Evolutionary conservation across 2,797 vertebrate genomes (phyloP).

Genomic region (Uromys caudimaculatus): DNA sequence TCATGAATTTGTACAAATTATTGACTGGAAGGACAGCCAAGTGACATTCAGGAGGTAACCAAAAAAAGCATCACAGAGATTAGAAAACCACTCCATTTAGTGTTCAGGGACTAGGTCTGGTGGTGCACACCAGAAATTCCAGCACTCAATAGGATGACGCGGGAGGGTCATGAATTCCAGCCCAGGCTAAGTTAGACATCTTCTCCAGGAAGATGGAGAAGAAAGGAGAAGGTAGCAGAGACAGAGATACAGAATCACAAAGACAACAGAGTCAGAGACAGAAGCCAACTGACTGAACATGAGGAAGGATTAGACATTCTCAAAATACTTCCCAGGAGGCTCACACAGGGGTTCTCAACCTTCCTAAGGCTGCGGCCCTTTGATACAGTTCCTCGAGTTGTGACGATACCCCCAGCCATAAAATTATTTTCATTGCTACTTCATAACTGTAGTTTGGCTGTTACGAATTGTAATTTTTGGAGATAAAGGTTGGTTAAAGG

Average conservation of each 20-base stretch:
- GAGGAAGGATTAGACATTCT: not conserved
- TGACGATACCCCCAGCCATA: not conserved
- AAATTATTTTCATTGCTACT: not conserved
- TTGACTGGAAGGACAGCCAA: not conserved
- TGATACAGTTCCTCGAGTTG: not conserved
- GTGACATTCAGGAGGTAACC: not conserved
- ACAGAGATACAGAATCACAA: not conserved
- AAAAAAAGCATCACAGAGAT: not conserved
- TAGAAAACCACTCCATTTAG: not conserved
- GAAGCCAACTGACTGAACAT: not conserved
- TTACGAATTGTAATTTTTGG: not conserved
- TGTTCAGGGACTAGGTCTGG: not conserved
- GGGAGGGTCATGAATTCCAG: not conserved
- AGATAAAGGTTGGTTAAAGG: not conserved
- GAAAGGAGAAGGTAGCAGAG: too few relatives aligned
- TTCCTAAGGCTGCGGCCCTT: not conserved
- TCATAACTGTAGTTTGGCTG: not conserved
- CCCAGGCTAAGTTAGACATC: not conserved
- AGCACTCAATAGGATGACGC: not conserved
- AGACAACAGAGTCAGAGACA: not conserved
- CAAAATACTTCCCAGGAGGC: not conserved
- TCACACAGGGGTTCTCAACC: not conserved
- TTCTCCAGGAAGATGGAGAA: not conserved
- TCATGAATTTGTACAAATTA: not conserved
- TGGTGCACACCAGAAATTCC: not conserved